phyloP scores from a whole-genome alignment of 2,888 invertebrate genomes.

The Spodoptera littoralis region DNA sequence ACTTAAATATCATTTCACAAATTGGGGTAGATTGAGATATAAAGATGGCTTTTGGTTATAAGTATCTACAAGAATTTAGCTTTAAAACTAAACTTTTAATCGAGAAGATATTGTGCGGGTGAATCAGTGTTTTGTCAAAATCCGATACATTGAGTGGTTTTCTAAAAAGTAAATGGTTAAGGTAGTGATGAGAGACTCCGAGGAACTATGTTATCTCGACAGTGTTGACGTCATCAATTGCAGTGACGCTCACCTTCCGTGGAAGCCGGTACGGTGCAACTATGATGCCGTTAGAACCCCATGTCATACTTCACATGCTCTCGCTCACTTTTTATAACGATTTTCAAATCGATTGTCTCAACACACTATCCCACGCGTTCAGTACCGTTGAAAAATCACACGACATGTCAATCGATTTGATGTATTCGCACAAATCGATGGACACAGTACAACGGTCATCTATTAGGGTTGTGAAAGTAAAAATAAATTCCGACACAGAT shows the following conservation, averaged over 20 bases:
- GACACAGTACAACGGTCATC: constrained; percentile 13
- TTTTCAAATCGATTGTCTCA: constrained; percentile 68
- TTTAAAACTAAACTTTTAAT: no score
- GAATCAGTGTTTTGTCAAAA: constrained; percentile 13
- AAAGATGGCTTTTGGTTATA: no score
- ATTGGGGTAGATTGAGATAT: no score
- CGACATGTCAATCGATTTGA: constrained; percentile 44
- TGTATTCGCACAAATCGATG: constrained; percentile 28
- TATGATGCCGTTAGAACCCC: constrained; percentile 48
- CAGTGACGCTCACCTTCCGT: constrained; percentile 45
- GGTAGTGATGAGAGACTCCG: constrained; percentile 14
- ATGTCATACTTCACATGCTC: constrained; percentile 70
- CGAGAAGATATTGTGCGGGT: constrained; percentile 8
- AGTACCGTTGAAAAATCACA: constrained; percentile 54
- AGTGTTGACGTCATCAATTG: constrained; percentile 23
- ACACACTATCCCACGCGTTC: constrained; percentile 49
- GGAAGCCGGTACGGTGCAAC: constrained; percentile 41
- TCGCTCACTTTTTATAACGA: constrained; percentile 60
- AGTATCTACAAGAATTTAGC: no score
- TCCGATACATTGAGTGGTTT: constrained; percentile 25
- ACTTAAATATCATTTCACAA: no score
- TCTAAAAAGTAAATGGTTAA: background rate
- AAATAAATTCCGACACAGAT: background rate
- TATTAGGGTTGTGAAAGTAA: constrained; percentile 12
- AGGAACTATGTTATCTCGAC: constrained; percentile 37